phyloP scores from a whole-genome alignment of 2,888 invertebrate species.

The Lomographa bimaculata region DNA sequence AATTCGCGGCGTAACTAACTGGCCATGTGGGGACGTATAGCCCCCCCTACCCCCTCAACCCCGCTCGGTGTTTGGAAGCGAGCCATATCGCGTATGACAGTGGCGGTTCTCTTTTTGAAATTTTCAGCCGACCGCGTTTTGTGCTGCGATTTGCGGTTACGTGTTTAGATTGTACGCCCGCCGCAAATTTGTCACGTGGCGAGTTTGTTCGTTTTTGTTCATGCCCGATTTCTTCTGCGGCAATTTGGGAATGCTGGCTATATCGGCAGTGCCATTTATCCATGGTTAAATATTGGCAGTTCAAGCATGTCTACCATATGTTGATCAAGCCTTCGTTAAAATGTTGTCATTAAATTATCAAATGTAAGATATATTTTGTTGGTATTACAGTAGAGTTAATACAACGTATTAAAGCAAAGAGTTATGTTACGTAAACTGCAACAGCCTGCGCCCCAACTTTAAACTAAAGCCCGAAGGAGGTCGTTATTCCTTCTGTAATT shows the following conservation, averaged over 20 bases:
- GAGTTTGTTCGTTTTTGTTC: conserved; percentile 32
- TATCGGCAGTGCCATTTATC: not conserved
- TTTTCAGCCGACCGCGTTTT: conserved; percentile 64
- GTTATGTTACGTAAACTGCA: conserved; percentile 52
- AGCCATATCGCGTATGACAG: conserved; percentile 80
- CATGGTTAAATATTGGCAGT: not conserved
- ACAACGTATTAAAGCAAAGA: conserved; percentile 36
- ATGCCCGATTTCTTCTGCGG: conserved; percentile 25
- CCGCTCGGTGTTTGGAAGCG: conserved; percentile 64
- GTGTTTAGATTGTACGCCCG: conserved; percentile 61
- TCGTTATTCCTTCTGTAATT: conserved; percentile 80
- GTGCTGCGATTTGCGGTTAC: conserved; percentile 72
- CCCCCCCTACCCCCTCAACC: conserved; percentile 35
- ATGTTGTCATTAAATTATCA: too few relatives aligned
- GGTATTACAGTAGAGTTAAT: too few relatives aligned
- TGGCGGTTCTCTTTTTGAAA: conserved; percentile 73
- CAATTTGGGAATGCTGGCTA: conserved; percentile 4
- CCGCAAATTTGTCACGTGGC: conserved; percentile 52
- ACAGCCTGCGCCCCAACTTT: conserved; percentile 73
- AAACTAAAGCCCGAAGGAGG: conserved; percentile 78
- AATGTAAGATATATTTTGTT: too few relatives aligned
- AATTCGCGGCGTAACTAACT: conserved; percentile 85
- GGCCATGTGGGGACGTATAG: conserved; percentile 73
- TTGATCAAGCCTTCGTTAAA: too few relatives aligned
- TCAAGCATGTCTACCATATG: too few relatives aligned